A percentile compares a stretch with the other conserved stretches of the same genome.
Evolutionary conservation across 2,888 invertebrate genomes (phyloP).

Genomic region (Limnephilus auricula): DNA sequence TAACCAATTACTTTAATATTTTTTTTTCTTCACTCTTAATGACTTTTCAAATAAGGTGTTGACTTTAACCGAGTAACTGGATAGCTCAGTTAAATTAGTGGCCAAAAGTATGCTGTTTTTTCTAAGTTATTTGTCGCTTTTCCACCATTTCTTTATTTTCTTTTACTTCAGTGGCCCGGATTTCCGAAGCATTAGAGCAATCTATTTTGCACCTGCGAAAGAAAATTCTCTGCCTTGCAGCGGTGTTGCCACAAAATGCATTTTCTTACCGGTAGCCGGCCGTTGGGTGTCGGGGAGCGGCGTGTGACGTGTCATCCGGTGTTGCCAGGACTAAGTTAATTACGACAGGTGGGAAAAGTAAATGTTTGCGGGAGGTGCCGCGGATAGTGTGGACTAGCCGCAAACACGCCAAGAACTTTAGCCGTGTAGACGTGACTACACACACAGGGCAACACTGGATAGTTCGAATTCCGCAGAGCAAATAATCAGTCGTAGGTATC

Average conservation of each 20-base stretch:
- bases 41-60: too few species aligned
- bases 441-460: background rate
- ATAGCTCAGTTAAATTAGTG: too few species aligned
- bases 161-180: background rate
- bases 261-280: background rate
- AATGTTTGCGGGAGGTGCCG: slow-evolving; percentile 51
- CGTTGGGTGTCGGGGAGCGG: background rate
- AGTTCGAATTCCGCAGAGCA: slow-evolving; percentile 1
- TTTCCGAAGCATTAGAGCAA: background rate
- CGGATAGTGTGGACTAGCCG: slow-evolving; percentile 52
- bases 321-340: slow-evolving; percentile 55
- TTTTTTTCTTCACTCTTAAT: too few species aligned
- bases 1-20: too few species aligned
- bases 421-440: background rate
- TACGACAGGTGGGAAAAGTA: slow-evolving; percentile 58
- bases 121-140: background rate
- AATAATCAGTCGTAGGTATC: background rate
- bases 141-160: background rate
- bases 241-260: slow-evolving; percentile 20
- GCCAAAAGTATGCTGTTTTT: background rate
- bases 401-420: slow-evolving; percentile 53
- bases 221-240: background rate
- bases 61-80: too few species aligned
- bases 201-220: background rate
- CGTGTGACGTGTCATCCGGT: slow-evolving; percentile 35